Conservation (phyloP, 2,797 vertebrate species). For the Apogon hyalosoma region DNA sequence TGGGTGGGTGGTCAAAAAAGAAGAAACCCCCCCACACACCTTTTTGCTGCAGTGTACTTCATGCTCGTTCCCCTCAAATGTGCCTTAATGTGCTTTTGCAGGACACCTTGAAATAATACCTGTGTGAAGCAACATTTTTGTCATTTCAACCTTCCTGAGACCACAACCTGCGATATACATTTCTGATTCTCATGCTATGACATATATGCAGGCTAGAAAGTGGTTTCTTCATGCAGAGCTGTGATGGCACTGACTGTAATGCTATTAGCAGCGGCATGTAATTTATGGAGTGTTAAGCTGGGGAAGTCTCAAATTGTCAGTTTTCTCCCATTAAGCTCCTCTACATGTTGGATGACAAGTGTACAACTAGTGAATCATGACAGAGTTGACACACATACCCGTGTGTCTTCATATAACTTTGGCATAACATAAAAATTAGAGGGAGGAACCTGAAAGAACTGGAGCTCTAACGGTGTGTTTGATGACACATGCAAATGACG, state of each 20-base stretch:
- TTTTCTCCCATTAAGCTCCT: constrained; percentile 67
- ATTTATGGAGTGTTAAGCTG: constrained; percentile 70
- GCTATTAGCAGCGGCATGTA: constrained; percentile 69
- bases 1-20: constrained; percentile 35
- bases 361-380: constrained; percentile 40
- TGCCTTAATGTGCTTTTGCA: constrained; percentile 1
- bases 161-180: constrained; percentile 1
- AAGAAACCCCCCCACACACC: too few relatives aligned
- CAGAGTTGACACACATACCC: constrained; percentile 41
- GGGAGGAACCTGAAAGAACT: constrained; percentile 43
- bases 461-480: constrained; percentile 44
- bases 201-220: constrained; percentile 39
- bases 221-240: constrained; percentile 24
- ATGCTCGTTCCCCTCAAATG: constrained; percentile 9
- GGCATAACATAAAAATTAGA: constrained; percentile 26
- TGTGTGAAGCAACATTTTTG: constrained; percentile 2
- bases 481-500: constrained; percentile 50
- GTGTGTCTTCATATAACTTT: too few relatives aligned
- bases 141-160: not conserved
- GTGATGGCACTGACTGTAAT: constrained; percentile 61
- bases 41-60: constrained; percentile 10
- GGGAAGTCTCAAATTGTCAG: constrained; percentile 63
- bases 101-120: constrained; percentile 16
- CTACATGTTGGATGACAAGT: constrained; percentile 50
- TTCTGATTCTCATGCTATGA: constrained; percentile 43